phyloP scores from a whole-genome alignment of 2,113 vertebrate species.

The Melanocharis versteri region DNA sequence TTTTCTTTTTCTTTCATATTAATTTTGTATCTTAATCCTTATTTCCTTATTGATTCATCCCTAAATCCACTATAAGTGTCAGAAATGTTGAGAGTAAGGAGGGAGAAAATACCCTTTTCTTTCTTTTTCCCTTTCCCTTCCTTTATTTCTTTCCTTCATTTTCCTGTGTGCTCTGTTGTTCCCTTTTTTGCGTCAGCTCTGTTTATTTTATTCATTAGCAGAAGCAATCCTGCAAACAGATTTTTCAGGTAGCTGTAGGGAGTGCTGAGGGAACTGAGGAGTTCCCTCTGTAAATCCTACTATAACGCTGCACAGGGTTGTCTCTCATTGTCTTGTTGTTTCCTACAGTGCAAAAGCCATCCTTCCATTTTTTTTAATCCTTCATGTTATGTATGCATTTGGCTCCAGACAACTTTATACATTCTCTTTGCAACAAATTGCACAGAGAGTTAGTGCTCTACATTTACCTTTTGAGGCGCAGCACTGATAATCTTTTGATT shows the following conservation, averaged over 20 bases:
- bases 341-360: not conserved
- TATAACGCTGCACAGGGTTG: not conserved
- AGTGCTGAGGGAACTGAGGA: not conserved
- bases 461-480: not conserved
- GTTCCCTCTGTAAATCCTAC: not conserved
- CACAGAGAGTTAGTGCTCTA: not conserved
- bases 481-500: not conserved
- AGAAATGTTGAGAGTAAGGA: not conserved
- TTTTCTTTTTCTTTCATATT: not conserved
- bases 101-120: not conserved
- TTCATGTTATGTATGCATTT: not conserved
- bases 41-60: not conserved
- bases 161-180: accelerated
- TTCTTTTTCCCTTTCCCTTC: not conserved
- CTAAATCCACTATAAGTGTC: not conserved
- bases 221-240: not conserved
- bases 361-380: not conserved
- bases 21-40: not conserved
- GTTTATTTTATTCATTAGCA: not conserved
- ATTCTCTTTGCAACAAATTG: not conserved
- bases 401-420: not conserved
- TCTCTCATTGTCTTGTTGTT: not conserved
- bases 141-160: not conserved
- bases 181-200: not conserved
- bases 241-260: not conserved